A percentile compares a stretch with the other conserved stretches of the same genome.
Conservation (phyloP, 2,888 invertebrate species). For the Tetrapedia diversipes region DNA sequence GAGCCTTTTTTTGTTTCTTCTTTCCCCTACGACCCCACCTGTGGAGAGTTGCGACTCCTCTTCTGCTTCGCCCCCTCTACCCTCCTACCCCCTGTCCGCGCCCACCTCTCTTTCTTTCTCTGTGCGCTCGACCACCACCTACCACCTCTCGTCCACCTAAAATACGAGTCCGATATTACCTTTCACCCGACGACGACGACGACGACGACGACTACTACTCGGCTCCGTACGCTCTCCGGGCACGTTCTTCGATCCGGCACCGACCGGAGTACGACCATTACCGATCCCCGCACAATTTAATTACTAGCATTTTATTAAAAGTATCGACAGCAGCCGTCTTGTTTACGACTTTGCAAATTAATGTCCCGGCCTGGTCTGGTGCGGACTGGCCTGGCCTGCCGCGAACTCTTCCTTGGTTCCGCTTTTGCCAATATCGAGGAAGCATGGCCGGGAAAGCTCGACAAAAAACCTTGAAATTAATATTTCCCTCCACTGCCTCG, state of each 20-base stretch:
- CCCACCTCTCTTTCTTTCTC: not conserved
- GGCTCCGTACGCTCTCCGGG: slow-evolving; percentile 49
- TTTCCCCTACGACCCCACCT: slow-evolving; percentile 66
- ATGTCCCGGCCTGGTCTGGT: slow-evolving; percentile 65
- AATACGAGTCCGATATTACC: slow-evolving; percentile 78
- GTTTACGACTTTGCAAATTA: slow-evolving; percentile 81
- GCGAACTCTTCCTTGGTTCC: slow-evolving; percentile 55
- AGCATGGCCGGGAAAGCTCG: slow-evolving; percentile 39
- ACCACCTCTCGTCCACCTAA: slow-evolving; percentile 68
- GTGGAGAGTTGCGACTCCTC: slow-evolving; percentile 50
- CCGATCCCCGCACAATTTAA: slow-evolving; percentile 77
- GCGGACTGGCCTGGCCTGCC: not conserved
- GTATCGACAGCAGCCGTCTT: slow-evolving; percentile 80
- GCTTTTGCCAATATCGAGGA: slow-evolving; percentile 60
- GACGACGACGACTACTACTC: too few species aligned
- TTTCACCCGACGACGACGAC: slow-evolving; percentile 66
- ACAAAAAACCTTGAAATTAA: slow-evolving; percentile 71
- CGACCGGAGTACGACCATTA: slow-evolving; percentile 58
- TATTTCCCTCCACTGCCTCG: slow-evolving; percentile 66
- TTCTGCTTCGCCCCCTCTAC: slow-evolving; percentile 37
- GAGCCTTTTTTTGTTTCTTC: slow-evolving; percentile 72
- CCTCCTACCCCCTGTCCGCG: slow-evolving; percentile 43
- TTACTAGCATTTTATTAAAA: slow-evolving; percentile 82
- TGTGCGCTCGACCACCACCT: slow-evolving; percentile 46
- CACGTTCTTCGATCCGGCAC: slow-evolving; percentile 44